Base-by-base conservation (phyloP, 2,888 invertebrate species). In the Cataglyphis rosenhaueri region DNA sequence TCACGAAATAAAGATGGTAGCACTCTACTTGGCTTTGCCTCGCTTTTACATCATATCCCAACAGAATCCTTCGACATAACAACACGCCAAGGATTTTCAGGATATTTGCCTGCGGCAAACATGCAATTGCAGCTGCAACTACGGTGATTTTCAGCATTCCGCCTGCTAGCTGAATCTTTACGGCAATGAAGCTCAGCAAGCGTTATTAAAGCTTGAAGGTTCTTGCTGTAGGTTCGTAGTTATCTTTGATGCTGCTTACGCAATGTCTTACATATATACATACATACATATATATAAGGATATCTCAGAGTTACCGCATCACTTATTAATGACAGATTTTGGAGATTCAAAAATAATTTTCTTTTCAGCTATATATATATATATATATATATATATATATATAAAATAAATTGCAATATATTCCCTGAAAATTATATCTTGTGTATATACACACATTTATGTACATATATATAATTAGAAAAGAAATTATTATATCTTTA, bases 151-250 rank as follows among this genome's bases (percentile, higher is more conserved):
- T 84, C 85, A 62, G 62, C 21, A 74, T 83, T 85, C 81, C 81
- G 75, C 87, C 84, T 82, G 73, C 61, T 55, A 55, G 76, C 86
- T 44, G 84, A 81, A 83, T 85, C 87, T 91, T 88, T 82, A 79
- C 66, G 64, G 81, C 78, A 81, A 82, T 59, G 64, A 73, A 70
- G 70, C 83, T 79, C 66, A 82, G 85, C 85, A 83, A 82, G 82
- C 81, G 87, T 91, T 92, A 92, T 91, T 89, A 91, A 91, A 88
- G 87, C 88, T 86, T 86, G 68, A 86, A 86, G 87, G 87, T 91
- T 87, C 88, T 66, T 82, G 41, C 65, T n/a, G 44, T 75, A 84
- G 71, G 68, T 84, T 84, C 21, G 38, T 59, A 29, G 35, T 10
- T 25, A n/a, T 29, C n/a, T 52, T 41, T 41, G 9, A 21, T n/a